Evolutionary conservation across 2,113 vertebrate genomes (phyloP), one percentile per base, ranked within the genome.

Genomic region (Hoplias malabaricus): DNA sequence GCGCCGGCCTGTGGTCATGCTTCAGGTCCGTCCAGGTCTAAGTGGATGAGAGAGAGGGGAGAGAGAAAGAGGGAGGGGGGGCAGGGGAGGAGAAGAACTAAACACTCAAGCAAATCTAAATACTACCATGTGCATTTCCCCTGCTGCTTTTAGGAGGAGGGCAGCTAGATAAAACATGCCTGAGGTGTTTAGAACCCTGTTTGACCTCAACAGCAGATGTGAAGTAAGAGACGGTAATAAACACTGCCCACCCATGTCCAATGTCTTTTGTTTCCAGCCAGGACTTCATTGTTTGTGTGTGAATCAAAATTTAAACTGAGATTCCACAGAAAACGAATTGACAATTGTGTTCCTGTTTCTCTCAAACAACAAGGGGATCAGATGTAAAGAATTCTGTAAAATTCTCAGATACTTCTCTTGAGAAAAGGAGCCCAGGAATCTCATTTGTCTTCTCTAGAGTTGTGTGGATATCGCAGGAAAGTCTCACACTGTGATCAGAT

Each of bases 41-140:
- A 54, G 68, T 62, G 59, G 14, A 23, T 6, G 25, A n/a, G 57
- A 63, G 31, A 29, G 50, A 36, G 48, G 38, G 33, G 2, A n/a
- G 69, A 10, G 73, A 69, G 82, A n/a, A n/a, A n/a, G 2, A n/a
- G 69, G 8, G 73, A 69, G 82, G n/a, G n/a, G n/a, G n/a, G n/a
- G n/a, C n/a, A n/a, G n/a, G n/a, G 73, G 68, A 84, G 42, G 69
- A 73, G 69, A 82, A 68, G 78, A 80, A 57, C 14, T 48, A 46
- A 46, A 63, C 43, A 61, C 46, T 79, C 36, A 82, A 73, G 56
- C 19, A 27, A 74, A 29, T 53, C 75, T 54, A 65, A 38, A 69
- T 38, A 75, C 34, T 59, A 66, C 59, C 59, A 57, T 59, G 42
- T 81, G 74, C 16, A 65, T 53, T 65, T 82, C 42, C 56, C 21